Base-by-base conservation (phyloP, 2,888 invertebrate species). In the Diarsia brunnea region DNA sequence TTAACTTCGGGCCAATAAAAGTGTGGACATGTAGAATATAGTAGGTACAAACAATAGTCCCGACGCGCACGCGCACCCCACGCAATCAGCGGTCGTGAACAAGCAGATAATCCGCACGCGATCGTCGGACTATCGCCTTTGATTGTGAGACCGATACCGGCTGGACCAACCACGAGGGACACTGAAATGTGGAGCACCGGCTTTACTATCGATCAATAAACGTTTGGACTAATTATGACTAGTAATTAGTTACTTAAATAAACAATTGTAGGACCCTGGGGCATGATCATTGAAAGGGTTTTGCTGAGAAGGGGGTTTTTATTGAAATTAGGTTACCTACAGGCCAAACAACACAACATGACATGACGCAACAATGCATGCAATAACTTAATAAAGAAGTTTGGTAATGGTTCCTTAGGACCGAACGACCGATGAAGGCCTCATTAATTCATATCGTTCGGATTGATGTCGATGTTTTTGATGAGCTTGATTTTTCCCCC, bases 51-150 rank as follows among this genome's bases (percentile, higher is more conserved):
- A 27, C 31, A 51, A 73, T 38, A 45, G 24, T 21, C 16, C 75
- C 85, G 0, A 76, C 82, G 67, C 91, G 90, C 65, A 87, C 90
- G 64, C 91, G 92, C 75, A 91, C 90, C 8, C 90, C 91, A 69
- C 91, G 91, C 76, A 90, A 89, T 91, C 92, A 16, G 90, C 90
- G 53, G 90, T 90, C 87, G 76, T 90, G 55, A 92, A 91, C 82
- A 92, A 92, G 79, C 84, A 91, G 78, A 84, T 92, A 2, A 31
- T 92, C 73, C 85, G 87, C 81, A 87, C 91, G 60, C 87, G 88
- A 74, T 71, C 73, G 12, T 74, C 27, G 4, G 60, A 31, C 60
- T 60, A 60, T 90, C 14, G 90, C 91, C 85, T 74, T 84, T 21
- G 64, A 73, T 72, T 90, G 84, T 73, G 81, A 89, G 53, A 91